Conservation (phyloP, 2,113 vertebrate species). For the Dascyllus trimaculatus region DNA sequence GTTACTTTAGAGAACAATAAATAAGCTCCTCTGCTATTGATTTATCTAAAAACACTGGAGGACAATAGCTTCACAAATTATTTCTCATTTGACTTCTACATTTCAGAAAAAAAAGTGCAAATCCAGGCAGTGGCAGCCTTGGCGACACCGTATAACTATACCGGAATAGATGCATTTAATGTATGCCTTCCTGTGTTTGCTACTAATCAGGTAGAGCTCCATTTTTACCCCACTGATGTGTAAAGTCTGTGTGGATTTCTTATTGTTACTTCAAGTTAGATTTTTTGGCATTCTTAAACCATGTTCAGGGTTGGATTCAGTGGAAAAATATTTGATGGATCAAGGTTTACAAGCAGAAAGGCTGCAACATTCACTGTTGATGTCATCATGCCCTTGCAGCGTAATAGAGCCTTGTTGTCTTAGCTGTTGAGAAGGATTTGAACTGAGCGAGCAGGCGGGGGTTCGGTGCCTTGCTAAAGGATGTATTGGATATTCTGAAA, state of each 20-base stretch:
- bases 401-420: conserved; percentile 28
- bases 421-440: conserved; percentile 38
- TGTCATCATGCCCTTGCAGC: conserved; percentile 20
- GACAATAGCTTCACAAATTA: conserved; percentile 36
- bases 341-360: conserved; percentile 19
- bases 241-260: not conserved
- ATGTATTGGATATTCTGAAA: conserved; percentile 58
- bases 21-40: conserved; percentile 50
- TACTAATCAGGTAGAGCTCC: not conserved
- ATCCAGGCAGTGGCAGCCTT: not conserved
- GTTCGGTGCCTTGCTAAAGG: conserved; percentile 60
- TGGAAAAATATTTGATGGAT: conserved; percentile 24
- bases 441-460: conserved; percentile 39
- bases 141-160: not conserved
- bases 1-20: conserved; percentile 59
- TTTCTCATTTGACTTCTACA: conserved; percentile 23
- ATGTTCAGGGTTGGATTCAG: not conserved
- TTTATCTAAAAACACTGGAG: conserved; percentile 44
- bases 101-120: conserved; percentile 27
- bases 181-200: not conserved
- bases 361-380: conserved; percentile 30
- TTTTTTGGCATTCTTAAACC: not conserved
- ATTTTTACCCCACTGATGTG: not conserved
- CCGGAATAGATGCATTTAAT: no score
- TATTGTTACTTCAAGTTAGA: not conserved